Percentiles rank a stretch among this genome's conserved stretches.
Conservation (phyloP, 2,888 invertebrate genomes). For the Nomada lathburiana region DNA sequence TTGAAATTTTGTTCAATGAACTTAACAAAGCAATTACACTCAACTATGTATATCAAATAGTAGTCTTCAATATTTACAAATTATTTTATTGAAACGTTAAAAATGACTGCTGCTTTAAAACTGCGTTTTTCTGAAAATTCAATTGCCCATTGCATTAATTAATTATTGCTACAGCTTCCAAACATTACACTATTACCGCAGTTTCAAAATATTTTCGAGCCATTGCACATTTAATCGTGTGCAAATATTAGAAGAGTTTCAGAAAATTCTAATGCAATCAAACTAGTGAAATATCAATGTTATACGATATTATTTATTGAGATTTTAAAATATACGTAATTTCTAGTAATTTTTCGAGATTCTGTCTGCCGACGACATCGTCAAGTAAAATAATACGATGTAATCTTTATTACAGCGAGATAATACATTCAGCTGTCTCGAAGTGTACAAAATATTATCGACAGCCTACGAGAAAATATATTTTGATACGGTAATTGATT, state of each 20-base stretch:
- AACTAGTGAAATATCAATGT: background rate
- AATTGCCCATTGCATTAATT: too few relatives aligned
- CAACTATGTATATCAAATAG: too few relatives aligned
- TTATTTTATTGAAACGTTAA: too few relatives aligned
- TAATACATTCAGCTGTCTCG: constrained; percentile 32
- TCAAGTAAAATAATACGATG: constrained; percentile 33
- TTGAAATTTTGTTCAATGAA: background rate
- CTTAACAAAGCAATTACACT: too few relatives aligned
- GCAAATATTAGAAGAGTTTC: background rate
- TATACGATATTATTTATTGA: background rate
- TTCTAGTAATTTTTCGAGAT: background rate
- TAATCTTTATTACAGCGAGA: constrained; percentile 13
- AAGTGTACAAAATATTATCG: background rate
- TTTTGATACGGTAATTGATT: constrained; percentile 29
- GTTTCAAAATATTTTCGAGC: too few relatives aligned
- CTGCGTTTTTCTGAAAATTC: too few relatives aligned
- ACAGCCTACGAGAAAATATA: constrained; percentile 31
- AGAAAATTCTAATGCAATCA: background rate
- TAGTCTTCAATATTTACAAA: too few relatives aligned
- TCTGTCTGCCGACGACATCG: constrained; percentile 39
- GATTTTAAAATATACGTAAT: background rate
- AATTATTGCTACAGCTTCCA: too few relatives aligned
- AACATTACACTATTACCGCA: too few relatives aligned
- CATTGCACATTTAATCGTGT: too few relatives aligned
- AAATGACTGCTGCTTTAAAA: too few relatives aligned